Base-by-base conservation (phyloP, 2,113 vertebrate genomes). In the Probosciger aterrimus region DNA sequence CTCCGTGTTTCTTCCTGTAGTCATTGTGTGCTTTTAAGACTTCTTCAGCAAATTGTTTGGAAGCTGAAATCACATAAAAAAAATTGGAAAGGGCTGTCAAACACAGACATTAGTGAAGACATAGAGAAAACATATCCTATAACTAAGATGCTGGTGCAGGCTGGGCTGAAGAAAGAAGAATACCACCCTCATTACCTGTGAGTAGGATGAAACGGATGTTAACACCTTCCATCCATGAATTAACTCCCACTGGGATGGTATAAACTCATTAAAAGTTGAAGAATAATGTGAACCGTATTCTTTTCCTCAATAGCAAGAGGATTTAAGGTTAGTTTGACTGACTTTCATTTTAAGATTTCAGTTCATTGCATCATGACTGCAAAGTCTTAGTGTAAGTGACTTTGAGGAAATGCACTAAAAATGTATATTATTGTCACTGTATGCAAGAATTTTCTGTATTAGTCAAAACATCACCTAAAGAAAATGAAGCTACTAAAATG, bases 21-120 rank as follows among this genome's bases (percentile, higher is more conserved):
- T 99, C 99, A 55, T 99, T 99, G 96, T 99, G 99, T 77, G 98
- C 98, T 90, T 93, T 98, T 95, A 99, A 97, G 90, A 98, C 97
- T 94, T 99, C 99, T 37, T 98, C 98, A 74, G 98, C 96, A 97
- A 99, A 99, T 97, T 99, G 98, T 93, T 98, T 99, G 64, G 99
- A 99, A 97, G 98, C 99, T 99, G 97, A 93, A 97, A 95, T 20
- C 47, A 93, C 30, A 95, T 83, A 4, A 74, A 86, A 94, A 94
- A 95, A 88, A 50, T 4, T 25, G 41, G 77, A 92, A 50, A 10
- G 18, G 47, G 50, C 81, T 84, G 90, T 95, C 69, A 82, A 81
- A 86, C 47, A 77, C 24, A 91, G 37, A 69, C 27, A 79, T 65
- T 22, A 79, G 16, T 44, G 60, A 82, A 88, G 52, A 67, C 31